Percentiles rank a stretch among this genome's conserved stretches.
These are phyloP conservation scores for Struthio camelus DNA, from an alignment of 2,113 vertebrate species.

Conservation along the genomic window DNA sequence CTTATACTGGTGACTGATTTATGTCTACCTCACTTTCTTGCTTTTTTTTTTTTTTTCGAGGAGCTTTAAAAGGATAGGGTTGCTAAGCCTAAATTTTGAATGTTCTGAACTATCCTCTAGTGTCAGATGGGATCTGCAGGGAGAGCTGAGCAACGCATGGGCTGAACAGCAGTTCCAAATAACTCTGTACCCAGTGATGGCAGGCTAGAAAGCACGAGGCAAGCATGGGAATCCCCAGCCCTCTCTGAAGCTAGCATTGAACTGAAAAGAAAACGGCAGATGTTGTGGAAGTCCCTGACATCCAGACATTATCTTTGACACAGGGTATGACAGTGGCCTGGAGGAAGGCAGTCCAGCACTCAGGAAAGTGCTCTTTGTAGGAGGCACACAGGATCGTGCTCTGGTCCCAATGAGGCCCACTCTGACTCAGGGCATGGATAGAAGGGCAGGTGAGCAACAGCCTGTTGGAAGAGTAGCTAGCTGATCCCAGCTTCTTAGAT, in stretches of 20 bases:
- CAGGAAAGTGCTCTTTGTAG: too few species aligned
- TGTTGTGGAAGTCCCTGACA: not conserved
- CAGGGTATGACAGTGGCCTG: not conserved
- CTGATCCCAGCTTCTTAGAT: not conserved
- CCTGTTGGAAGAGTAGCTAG: not conserved
- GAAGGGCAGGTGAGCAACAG: not conserved
- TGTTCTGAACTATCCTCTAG: not conserved
- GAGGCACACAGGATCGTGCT: rapidly evolving
- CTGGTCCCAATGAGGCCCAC: not conserved
- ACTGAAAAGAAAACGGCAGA: not conserved
- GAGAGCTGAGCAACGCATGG: not conserved
- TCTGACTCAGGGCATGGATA: rapidly evolving
- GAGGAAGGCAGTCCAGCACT: not conserved
- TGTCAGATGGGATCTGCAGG: not conserved
- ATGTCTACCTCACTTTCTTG: not conserved
- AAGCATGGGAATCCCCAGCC: not conserved
- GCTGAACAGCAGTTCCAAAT: not conserved
- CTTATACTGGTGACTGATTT: not conserved
- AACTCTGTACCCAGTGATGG: rapidly evolving
- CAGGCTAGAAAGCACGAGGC: not conserved
- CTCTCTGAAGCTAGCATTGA: not conserved
- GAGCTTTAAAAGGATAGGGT: not conserved
- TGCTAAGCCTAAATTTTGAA: not conserved
- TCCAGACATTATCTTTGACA: not conserved
- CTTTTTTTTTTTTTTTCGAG: not conserved